Evolutionary conservation across 2,888 invertebrate species (phyloP), one percentile per base, ranked within the genome.

Genomic region (Minunthozetes semirufus): DNA sequence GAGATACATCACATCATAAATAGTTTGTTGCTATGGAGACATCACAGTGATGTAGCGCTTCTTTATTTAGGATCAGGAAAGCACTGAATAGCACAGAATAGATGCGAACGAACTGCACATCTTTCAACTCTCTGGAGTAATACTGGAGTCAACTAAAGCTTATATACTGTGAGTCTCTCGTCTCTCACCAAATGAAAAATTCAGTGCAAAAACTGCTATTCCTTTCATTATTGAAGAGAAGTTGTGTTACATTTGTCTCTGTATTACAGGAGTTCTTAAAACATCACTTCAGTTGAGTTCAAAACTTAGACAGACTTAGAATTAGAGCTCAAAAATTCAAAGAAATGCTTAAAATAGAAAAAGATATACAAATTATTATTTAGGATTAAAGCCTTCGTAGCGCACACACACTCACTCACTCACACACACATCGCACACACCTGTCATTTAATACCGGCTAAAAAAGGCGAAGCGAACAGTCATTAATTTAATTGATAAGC

Each of bases 401-500:
- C 59, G 59, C 59, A n/a, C n/a, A n/a, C n/a, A n/a, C n/a, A n/a
- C n/a, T n/a, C n/a, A n/a, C n/a, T n/a, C n/a, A n/a, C n/a, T n/a
- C n/a, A n/a, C n/a, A n/a, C n/a, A n/a, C n/a, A n/a, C n/a, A n/a
- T n/a, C n/a, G n/a, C n/a, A n/a, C n/a, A n/a, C n/a, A 59, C 59
- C 59, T 59, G 59, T 59, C 59, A 27, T 59, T 59, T 50, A 50
- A 50, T 50, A 50, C 50, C n/a, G 19, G 53, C 53, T 19, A 22
- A 53, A 19, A 59, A 59, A 59, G 33, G 19, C 59, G 59, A 59
- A 19, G 19, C 19, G 27, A 27, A 27, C 59, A 59, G 59, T 59
- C 59, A 59, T 59, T 59, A 59, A 59, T 59, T 59, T 59, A 59
- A 59, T 59, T 59, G 59, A 59, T 59, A 53, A 53, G 53, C 53